Evolutionary conservation across 1,140 invertebrate species (phyloP).

Genomic region (Drosophila mojavensis): DNA sequence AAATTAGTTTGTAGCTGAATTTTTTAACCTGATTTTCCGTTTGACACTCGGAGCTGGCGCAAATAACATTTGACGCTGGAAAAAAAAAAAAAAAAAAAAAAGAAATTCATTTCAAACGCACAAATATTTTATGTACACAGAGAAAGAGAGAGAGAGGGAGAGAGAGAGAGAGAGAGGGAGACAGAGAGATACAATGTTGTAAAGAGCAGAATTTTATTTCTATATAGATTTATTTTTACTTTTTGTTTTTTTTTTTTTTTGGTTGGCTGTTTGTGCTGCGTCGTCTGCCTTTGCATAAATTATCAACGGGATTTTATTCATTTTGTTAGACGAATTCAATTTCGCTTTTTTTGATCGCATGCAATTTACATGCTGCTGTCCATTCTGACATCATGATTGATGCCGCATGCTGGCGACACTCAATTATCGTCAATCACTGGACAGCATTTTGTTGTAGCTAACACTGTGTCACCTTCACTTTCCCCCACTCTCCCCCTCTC

Average conservation of each 20-base stretch:
- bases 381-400: constrained; percentile 79
- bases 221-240: constrained; percentile 13
- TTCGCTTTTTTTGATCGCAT: constrained; percentile 70
- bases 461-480: neutral
- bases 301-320: constrained; percentile 74
- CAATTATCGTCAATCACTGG: constrained; percentile 81
- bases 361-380: constrained; percentile 80
- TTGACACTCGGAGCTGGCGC: constrained; percentile 17
- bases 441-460: constrained; percentile 37
- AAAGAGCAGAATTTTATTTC: constrained; percentile 46
- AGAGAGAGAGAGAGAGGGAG: neutral
- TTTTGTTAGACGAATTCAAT: constrained; percentile 79
- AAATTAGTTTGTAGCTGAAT: constrained; percentile 37
- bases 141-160: neutral
- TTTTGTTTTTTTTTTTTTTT: constrained; percentile 16
- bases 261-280: neutral
- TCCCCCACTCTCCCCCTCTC: neutral
- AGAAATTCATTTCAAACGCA: constrained; percentile 79
- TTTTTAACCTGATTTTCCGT: constrained; percentile 36
- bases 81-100: constrained; percentile 25
- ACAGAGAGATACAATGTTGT: neutral
- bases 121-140: constrained; percentile 69
- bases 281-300: constrained; percentile 60
- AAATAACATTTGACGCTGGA: constrained; percentile 72
- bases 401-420: constrained; percentile 74